Conservation (phyloP, 92 coral and sea anemone genomes). For the Plumapathes pennacea region DNA sequence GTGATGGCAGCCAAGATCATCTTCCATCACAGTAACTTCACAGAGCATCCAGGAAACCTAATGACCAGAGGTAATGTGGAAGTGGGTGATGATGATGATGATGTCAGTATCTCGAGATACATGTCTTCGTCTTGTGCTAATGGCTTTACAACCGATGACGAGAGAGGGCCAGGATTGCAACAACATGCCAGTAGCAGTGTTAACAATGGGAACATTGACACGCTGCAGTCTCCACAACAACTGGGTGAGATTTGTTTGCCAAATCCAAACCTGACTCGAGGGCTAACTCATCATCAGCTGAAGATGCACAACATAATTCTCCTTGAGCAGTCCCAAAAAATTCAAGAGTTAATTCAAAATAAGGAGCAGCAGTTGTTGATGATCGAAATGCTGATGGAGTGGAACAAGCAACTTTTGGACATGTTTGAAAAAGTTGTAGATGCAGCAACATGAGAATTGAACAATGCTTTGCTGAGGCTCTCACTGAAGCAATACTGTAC, state of each 20-base stretch:
- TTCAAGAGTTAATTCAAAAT: conserved; percentile 16
- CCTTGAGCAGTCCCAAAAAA: conserved; percentile 18
- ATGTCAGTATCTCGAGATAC: too few relatives aligned
- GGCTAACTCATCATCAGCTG: conserved; percentile 1
- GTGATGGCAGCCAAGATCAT: background rate
- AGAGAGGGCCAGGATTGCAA: too few relatives aligned
- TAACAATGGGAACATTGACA: conserved; percentile 1
- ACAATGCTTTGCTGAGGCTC: too few relatives aligned
- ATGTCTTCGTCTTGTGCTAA: too few relatives aligned
- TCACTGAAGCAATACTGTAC: too few relatives aligned
- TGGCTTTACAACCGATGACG: too few relatives aligned
- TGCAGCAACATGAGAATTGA: too few relatives aligned
- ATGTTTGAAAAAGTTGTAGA: too few relatives aligned
- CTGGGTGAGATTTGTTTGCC: conserved; percentile 14
- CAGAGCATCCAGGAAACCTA: background rate
- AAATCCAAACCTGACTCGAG: conserved; percentile 4
- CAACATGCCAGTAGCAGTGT: background rate
- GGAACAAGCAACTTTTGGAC: conserved; percentile 17
- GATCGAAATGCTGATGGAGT: conserved; percentile 29
- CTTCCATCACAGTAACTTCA: background rate
- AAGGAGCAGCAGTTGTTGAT: conserved; percentile 21
- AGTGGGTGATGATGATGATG: too few relatives aligned
- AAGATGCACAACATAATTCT: conserved; percentile 18
- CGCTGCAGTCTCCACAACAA: too few relatives aligned
- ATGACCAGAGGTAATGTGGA: too few relatives aligned